Base-by-base conservation (phyloP, 2,113 vertebrate species). In the Sceloporus undulatus region DNA sequence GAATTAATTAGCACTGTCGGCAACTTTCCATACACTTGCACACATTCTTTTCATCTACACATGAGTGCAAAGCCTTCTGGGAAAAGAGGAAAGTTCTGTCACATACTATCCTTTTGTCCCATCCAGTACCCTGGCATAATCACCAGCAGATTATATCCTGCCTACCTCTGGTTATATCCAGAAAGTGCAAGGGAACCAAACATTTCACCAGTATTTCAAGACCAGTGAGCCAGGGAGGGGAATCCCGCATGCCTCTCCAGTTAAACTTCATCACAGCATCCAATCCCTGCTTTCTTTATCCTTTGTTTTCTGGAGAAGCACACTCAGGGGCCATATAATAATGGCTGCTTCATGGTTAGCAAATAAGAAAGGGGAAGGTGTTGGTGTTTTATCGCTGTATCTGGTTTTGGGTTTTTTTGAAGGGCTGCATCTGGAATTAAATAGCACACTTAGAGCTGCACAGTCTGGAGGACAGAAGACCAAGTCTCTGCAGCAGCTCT, bases 391-490 rank as follows among this genome's bases (percentile, higher is more conserved):
- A 84, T 88, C 70, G 70, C 48, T 90, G 56, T 88, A 75, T 85
- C 68, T 94, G 78, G 82, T 81, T 83, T 89, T 88, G 90, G 29
- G 13, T 0, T 0, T 91, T 89, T 80, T 78, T 83, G 84, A 92
- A 93, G 84, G 82, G 76, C 90, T 70, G 88, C 88, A 65, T 23
- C 93, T 93, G 91, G 84, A 79, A 82, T 91, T 77, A 38, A 70
- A 29, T 81, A 59, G 75, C 79, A 88, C 86, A 94, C 91, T 91
- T 87, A 83, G 56, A 83, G 29, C 48, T 68, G 48, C 85, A 78
- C 62, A 29, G 79, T 84, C 70, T 73, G 78, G 82, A 87, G 88
- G 92, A 90, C 80, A 88, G 89, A 93, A 89, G 85, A 88, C 88
- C 91, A 34, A 82, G 40, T 85, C 92, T 92, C 88, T 0, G 0